Evolutionary conservation across 2,888 invertebrate genomes (phyloP).

Genomic region (Parelbella ahira): DNA sequence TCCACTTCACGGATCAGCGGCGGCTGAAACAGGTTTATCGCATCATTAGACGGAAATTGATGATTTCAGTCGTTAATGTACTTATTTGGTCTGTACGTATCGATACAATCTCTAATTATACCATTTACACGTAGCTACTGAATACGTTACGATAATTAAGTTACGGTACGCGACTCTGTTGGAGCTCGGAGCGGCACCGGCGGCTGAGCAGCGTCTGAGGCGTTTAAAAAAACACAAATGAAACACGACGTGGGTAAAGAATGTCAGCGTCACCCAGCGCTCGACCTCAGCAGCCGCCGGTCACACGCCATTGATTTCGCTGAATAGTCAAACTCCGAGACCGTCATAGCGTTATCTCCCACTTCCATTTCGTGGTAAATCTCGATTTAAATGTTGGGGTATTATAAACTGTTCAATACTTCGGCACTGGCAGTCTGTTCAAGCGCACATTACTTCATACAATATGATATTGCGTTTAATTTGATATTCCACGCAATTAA

Average conservation of each 20-base stretch:
- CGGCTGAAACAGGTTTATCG: conserved; percentile 57
- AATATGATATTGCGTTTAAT: conserved; percentile 1
- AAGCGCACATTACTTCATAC: background rate
- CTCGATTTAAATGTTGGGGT: conserved; percentile 51
- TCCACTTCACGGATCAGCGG: conserved; percentile 60
- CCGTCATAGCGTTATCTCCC: conserved; percentile 36
- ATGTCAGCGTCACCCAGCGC: conserved; percentile 65
- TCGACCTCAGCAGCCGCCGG: conserved; percentile 59
- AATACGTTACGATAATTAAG: conserved; percentile 20
- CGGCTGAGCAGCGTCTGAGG: conserved; percentile 20
- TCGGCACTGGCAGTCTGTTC: conserved; percentile 33
- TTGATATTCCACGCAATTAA: too few relatives aligned
- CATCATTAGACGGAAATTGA: conserved; percentile 55
- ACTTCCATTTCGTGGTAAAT: conserved; percentile 45
- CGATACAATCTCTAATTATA: conserved; percentile 23
- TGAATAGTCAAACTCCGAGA: conserved; percentile 54
- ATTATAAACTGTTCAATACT: conserved; percentile 43
- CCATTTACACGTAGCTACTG: conserved; percentile 18
- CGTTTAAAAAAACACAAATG: conserved; percentile 46
- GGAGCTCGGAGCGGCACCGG: conserved; percentile 16
- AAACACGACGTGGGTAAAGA: conserved; percentile 62
- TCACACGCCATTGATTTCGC: conserved; percentile 75
- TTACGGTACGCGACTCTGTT: conserved; percentile 19
- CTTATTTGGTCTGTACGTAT: conserved; percentile 28
- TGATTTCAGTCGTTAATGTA: conserved; percentile 36